These are phyloP conservation scores for Platycheirus albimanus DNA, from an alignment of 2,888 invertebrate genomes.

Conservation along the genomic window DNA sequence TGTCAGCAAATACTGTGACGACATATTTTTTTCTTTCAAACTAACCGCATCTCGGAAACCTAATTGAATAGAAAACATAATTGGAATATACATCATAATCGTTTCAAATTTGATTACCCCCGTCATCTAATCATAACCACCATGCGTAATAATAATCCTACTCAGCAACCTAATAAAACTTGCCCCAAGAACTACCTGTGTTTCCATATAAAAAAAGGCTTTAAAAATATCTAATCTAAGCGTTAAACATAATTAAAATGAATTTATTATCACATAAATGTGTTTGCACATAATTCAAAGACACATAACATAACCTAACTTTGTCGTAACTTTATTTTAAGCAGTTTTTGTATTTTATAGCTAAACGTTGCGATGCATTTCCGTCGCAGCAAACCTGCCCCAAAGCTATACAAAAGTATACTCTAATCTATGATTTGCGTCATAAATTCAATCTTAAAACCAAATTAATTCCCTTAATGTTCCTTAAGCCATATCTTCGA, in stretches of 20 bases:
- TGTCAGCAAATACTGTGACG: too few species aligned
- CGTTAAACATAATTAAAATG: conserved; percentile 1
- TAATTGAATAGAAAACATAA: too few species aligned
- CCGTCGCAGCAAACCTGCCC: conserved; percentile 11
- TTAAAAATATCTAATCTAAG: background rate
- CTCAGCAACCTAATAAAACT: too few species aligned
- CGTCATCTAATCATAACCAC: too few species aligned
- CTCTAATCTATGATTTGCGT: conserved; percentile 26
- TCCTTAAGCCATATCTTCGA: background rate
- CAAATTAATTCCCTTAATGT: conserved; percentile 18
- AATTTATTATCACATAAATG: conserved; percentile 9
- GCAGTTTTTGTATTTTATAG: conserved; percentile 11
- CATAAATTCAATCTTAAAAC: conserved; percentile 21
- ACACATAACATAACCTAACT: background rate
- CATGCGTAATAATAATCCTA: too few species aligned
- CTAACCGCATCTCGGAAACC: too few species aligned
- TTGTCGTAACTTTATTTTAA: background rate
- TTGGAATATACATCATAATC: too few species aligned
- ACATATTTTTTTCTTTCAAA: too few species aligned
- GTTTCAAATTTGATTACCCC: too few species aligned
- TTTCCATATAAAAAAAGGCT: too few species aligned
- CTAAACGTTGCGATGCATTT: conserved; percentile 30
- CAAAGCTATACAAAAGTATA: background rate
- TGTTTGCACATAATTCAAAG: background rate
- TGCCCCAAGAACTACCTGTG: background rate